These are phyloP conservation scores for Hyles vespertilio DNA, from an alignment of 1,140 invertebrate genomes.

Conservation along the genomic window DNA sequence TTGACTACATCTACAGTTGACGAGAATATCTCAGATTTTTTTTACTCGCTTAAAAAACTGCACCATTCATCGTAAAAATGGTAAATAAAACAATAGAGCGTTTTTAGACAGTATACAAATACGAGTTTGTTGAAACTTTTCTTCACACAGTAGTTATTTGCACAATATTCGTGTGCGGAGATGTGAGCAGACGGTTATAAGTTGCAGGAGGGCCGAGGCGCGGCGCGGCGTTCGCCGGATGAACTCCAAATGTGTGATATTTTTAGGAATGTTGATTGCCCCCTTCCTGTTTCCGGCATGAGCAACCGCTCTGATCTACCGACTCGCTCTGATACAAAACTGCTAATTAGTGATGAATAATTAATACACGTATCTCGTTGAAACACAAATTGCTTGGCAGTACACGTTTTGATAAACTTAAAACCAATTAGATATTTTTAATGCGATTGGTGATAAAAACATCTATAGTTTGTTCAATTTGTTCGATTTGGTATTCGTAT, in stretches of 20 bases:
- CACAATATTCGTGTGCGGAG: too few relatives aligned
- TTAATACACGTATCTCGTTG: slow-evolving; percentile 49
- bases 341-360: slow-evolving; percentile 67
- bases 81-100: too few relatives aligned
- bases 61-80: too few relatives aligned
- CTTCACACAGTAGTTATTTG: too few relatives aligned
- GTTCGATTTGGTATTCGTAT: too few relatives aligned
- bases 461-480: too few relatives aligned
- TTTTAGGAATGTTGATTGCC: slow-evolving; percentile 73
- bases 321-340: slow-evolving; percentile 40
- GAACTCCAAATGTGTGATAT: slow-evolving; percentile 71
- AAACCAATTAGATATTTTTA: slow-evolving; percentile 8
- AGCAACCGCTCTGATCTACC: slow-evolving; percentile 35
- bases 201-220: slow-evolving; percentile 16
- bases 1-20: too few relatives aligned
- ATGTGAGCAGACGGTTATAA: neutral
- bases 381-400: slow-evolving; percentile 40
- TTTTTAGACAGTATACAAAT: too few relatives aligned
- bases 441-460: slow-evolving; percentile 1
- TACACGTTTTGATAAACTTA: slow-evolving; percentile 19
- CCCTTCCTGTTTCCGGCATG: slow-evolving; percentile 68
- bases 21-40: too few relatives aligned
- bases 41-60: too few relatives aligned
- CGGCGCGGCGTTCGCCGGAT: slow-evolving; percentile 45
- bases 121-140: too few relatives aligned